Conservation (phyloP, 2,888 invertebrate species). For the Criorhina ranunculi region DNA sequence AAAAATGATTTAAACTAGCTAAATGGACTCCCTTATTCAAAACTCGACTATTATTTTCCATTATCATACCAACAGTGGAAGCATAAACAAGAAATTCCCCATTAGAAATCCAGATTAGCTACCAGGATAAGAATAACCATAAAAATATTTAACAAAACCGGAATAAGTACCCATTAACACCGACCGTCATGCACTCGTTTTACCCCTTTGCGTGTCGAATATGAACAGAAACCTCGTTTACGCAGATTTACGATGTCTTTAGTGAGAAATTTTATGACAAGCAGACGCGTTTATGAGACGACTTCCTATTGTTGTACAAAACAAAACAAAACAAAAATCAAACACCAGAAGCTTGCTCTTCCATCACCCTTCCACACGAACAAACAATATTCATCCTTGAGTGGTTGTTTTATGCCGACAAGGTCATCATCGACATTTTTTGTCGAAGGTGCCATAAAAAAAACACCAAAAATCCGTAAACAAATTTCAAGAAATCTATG, state of each 20-base stretch:
- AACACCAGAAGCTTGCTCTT: constrained; percentile 3
- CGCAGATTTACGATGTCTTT: constrained; percentile 43
- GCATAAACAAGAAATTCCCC: neutral
- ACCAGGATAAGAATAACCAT: neutral
- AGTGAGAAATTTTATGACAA: constrained; percentile 39
- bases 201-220: neutral
- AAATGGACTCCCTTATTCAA: neutral
- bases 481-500: constrained; percentile 10
- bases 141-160: constrained; percentile 7
- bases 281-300: neutral
- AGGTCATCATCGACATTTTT: constrained; percentile 18
- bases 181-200: neutral
- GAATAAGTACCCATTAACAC: constrained; percentile 23
- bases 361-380: neutral
- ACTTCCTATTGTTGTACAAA: constrained; percentile 2
- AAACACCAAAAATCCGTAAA: neutral
- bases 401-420: constrained; percentile 10
- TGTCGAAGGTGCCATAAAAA: neutral
- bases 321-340: neutral
- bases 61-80: neutral
- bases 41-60: neutral
- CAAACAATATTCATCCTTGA: constrained; percentile 23
- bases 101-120: neutral
- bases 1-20: neutral
- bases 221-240: constrained; percentile 18